These are phyloP conservation scores for Coptodon rendalli DNA, from an alignment of 2,113 vertebrate genomes.

Conservation along the genomic window DNA sequence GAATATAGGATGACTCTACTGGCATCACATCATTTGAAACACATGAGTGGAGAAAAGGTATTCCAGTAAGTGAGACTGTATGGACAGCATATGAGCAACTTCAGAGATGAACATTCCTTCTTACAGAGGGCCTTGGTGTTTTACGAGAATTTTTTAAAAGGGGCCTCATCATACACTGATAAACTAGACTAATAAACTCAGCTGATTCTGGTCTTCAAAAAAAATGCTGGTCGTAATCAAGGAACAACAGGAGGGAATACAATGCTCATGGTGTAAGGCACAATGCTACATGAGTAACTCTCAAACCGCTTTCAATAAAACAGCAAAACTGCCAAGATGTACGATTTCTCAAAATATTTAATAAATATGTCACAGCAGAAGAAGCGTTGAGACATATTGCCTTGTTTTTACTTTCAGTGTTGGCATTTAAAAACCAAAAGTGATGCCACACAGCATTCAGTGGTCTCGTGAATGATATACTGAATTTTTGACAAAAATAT, in stretches of 20 bases:
- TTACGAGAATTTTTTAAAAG: conserved; percentile 63
- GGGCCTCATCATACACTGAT: conserved; percentile 57
- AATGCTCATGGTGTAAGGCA: neutral
- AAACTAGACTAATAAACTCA: conserved; percentile 51
- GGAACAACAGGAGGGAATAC: conserved; percentile 3
- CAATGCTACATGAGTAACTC: neutral
- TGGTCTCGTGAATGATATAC: neutral
- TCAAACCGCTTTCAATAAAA: neutral
- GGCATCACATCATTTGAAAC: conserved; percentile 47
- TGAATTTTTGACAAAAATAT: neutral
- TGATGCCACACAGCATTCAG: neutral
- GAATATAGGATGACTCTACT: conserved; percentile 39
- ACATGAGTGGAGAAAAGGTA: conserved; percentile 44
- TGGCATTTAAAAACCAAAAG: neutral
- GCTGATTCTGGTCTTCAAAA: conserved; percentile 40
- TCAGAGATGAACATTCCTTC: conserved; percentile 48
- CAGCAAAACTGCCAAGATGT: neutral
- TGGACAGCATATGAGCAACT: conserved; percentile 58
- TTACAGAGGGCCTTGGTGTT: conserved; percentile 40
- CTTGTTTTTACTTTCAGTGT: neutral
- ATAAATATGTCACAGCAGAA: neutral
- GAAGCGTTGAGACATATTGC: neutral
- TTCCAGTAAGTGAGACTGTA: conserved; percentile 59
- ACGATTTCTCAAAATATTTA: neutral
- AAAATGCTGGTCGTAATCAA: conserved; percentile 10